Conservation (phyloP, 2,797 vertebrate genomes). For the Xiphophorus birchmanni region DNA sequence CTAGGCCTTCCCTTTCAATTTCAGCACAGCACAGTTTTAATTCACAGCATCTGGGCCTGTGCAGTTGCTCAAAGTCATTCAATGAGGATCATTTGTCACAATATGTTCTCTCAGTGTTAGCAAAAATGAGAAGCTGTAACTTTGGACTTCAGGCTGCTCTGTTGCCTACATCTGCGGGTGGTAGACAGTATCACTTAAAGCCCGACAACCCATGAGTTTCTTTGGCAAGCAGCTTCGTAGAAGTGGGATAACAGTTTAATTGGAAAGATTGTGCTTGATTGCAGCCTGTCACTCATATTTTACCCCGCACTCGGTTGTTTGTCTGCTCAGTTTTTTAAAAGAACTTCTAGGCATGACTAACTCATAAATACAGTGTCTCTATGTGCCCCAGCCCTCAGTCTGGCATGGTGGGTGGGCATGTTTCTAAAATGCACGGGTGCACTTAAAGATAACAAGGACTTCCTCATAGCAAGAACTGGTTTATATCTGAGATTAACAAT, state of each 20-base stretch:
- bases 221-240: slow-evolving; percentile 19
- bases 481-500: slow-evolving; percentile 15
- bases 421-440: slow-evolving; percentile 62
- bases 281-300: slow-evolving; percentile 35
- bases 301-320: slow-evolving; percentile 19
- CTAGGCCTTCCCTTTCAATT: slow-evolving; percentile 48
- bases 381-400: slow-evolving; percentile 37
- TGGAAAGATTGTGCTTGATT: slow-evolving; percentile 44
- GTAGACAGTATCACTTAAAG: slow-evolving; percentile 37
- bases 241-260: slow-evolving; percentile 45
- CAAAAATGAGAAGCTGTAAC: slow-evolving; percentile 63
- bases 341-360: slow-evolving; percentile 29
- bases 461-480: slow-evolving; percentile 45
- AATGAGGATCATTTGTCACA: slow-evolving; percentile 34
- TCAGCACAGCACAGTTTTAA: slow-evolving; percentile 40
- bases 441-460: slow-evolving; percentile 66
- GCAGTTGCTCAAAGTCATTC: slow-evolving; percentile 34
- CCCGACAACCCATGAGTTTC: slow-evolving; percentile 15
- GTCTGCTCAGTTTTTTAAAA: slow-evolving; percentile 25
- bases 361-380: slow-evolving; percentile 47
- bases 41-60: slow-evolving; percentile 36
- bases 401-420: slow-evolving; percentile 68
- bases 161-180: slow-evolving; percentile 41
- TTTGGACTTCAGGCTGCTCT: slow-evolving; percentile 31
- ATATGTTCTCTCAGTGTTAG: slow-evolving; percentile 55